These are phyloP conservation scores for Corythaeola cristata DNA, from an alignment of 2,113 vertebrate species.

Conservation along the genomic window DNA sequence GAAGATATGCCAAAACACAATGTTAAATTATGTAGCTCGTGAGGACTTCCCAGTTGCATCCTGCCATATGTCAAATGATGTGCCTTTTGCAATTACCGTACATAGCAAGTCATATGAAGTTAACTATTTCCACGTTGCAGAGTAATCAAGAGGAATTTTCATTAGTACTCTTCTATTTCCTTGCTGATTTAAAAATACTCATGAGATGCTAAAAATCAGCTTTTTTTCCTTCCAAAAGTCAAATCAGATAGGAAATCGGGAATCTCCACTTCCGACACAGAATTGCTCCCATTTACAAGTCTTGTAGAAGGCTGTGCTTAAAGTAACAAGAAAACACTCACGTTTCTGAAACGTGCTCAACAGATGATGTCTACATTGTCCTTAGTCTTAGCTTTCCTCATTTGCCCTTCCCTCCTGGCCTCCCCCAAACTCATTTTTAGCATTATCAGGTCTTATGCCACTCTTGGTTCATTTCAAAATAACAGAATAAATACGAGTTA, in stretches of 20 bases:
- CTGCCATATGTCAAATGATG: neutral
- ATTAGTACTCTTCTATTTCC: neutral
- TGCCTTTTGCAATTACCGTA: neutral
- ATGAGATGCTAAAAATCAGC: neutral
- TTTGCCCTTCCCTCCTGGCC: neutral
- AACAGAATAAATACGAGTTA: neutral
- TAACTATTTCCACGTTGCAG: neutral
- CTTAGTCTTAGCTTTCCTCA: neutral
- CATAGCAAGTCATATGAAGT: neutral
- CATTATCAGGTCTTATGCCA: neutral
- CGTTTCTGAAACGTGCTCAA: neutral
- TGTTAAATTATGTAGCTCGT: neutral
- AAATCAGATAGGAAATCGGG: neutral
- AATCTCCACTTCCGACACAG: neutral
- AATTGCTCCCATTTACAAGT: neutral
- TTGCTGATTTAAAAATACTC: neutral
- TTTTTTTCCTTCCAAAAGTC: neutral
- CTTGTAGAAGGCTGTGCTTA: neutral
- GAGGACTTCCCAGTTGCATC: constrained; percentile 7
- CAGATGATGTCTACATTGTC: neutral
- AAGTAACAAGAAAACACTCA: neutral
- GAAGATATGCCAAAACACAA: constrained; percentile 8
- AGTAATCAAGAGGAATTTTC: neutral
- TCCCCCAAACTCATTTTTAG: neutral
- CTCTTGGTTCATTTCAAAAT: neutral